A percentile compares a stretch with the other conserved stretches of the same genome.
Conservation (phyloP, 37 sponge, comb jelly and placozoan genomes). For the Axinella damicornis region DNA sequence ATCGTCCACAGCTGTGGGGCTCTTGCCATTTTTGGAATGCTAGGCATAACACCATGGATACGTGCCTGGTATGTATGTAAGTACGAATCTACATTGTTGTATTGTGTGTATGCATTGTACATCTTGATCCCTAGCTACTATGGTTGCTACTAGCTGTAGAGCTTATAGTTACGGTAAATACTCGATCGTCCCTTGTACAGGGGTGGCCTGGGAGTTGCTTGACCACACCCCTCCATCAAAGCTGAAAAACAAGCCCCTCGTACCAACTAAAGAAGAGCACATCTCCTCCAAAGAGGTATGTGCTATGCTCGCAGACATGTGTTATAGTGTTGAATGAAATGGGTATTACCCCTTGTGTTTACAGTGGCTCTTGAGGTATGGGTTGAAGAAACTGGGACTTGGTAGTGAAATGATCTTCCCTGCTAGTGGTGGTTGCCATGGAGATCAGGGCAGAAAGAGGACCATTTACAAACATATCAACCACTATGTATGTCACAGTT, state of each 20-base stretch:
- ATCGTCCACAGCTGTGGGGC: no score
- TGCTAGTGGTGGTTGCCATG: not conserved
- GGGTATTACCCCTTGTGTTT: no score
- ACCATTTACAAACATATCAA: conserved; percentile 23
- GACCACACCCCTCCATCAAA: not conserved
- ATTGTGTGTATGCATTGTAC: no score
- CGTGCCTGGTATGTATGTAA: no score
- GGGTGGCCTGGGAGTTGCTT: conserved; percentile 6
- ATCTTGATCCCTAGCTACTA: no score
- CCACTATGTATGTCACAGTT: conserved; percentile 19
- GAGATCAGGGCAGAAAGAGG: not conserved
- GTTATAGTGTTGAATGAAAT: not conserved
- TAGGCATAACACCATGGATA: no score
- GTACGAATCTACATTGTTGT: no score
- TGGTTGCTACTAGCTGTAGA: no score
- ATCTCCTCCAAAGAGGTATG: conserved; percentile 40
- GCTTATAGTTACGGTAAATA: not conserved
- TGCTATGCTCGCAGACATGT: not conserved
- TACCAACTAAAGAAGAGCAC: conserved; percentile 34
- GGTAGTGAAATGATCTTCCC: not conserved
- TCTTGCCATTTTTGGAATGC: no score
- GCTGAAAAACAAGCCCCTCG: not conserved
- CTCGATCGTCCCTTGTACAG: not conserved
- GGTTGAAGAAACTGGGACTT: conserved; percentile 32
- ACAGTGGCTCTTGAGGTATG: conserved; percentile 48